A percentile compares a stretch with the other conserved stretches of the same genome.
These are phyloP conservation scores for Suricata suricatta DNA, from an alignment of 2,113 vertebrate species.

Conservation along the genomic window DNA sequence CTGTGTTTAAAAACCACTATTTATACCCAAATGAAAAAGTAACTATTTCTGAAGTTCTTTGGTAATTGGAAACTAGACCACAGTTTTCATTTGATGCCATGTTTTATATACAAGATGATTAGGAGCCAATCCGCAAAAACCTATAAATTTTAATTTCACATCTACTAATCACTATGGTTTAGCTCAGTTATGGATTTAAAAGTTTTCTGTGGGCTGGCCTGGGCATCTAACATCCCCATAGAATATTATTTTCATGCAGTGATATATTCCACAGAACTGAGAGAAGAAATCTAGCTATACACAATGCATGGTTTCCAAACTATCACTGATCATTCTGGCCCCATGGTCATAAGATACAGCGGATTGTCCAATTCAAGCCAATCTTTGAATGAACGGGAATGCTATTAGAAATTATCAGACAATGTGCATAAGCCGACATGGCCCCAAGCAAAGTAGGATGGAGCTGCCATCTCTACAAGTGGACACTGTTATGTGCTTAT, in stretches of 20 bases:
- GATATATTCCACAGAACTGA: not conserved
- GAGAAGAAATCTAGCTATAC: not conserved
- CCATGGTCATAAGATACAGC: not conserved
- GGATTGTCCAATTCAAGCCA: not conserved
- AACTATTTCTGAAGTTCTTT: not conserved
- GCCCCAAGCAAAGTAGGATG: not conserved
- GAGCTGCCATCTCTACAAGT: not conserved
- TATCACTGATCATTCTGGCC: not conserved
- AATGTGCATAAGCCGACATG: not conserved
- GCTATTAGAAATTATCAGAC: not conserved
- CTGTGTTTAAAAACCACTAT: constrained; percentile 1
- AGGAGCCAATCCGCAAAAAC: not conserved
- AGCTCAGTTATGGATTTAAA: not conserved
- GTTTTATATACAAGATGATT: constrained; percentile 18
- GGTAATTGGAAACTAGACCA: not conserved
- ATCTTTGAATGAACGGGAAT: not conserved
- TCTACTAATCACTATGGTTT: constrained; percentile 43
- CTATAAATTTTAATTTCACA: constrained; percentile 27
- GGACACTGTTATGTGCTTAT: not conserved
- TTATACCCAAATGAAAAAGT: constrained; percentile 20
- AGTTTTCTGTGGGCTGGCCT: constrained; percentile 19
- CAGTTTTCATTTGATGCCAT: not conserved
- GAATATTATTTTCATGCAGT: not conserved
- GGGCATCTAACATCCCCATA: not conserved
- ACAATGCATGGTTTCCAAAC: not conserved